phyloP scores from a whole-genome alignment of 2,888 invertebrate species.

The Eristalis intricaria region DNA sequence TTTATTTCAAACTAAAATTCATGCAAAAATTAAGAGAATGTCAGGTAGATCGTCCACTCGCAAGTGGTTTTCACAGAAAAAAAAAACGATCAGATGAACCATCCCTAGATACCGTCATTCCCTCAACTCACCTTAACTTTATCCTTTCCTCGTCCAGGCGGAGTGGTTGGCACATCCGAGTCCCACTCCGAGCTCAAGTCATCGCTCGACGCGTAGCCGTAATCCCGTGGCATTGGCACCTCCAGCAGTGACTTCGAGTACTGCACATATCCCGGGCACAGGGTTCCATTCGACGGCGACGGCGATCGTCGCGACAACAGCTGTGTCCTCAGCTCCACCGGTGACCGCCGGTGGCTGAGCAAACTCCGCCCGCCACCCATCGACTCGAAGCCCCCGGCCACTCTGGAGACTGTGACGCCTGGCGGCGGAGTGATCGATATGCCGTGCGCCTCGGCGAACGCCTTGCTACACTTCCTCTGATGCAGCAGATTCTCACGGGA shows the following conservation, averaged over 20 bases:
- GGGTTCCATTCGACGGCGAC: slow-evolving; percentile 79
- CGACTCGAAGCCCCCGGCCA: slow-evolving; percentile 49
- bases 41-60: no score
- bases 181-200: slow-evolving; percentile 96
- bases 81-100: no score
- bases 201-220: slow-evolving; percentile 94
- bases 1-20: no score
- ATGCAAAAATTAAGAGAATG: no score
- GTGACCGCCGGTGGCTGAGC: not conserved
- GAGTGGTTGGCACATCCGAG: slow-evolving; percentile 85
- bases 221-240: slow-evolving; percentile 89
- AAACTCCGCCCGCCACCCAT: slow-evolving; percentile 30
- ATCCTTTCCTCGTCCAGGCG: slow-evolving; percentile 69
- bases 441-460: slow-evolving; percentile 80
- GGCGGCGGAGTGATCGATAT: slow-evolving; percentile 76
- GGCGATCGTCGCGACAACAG: slow-evolving; percentile 81
- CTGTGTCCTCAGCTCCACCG: slow-evolving; percentile 27
- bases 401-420: slow-evolving; percentile 40
- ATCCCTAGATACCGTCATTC: no score
- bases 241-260: slow-evolving; percentile 89
- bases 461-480: slow-evolving; percentile 79
- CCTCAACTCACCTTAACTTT: slow-evolving; percentile 74
- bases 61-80: no score
- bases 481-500: slow-evolving; percentile 78
- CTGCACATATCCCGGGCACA: slow-evolving; percentile 88